phyloP scores from a whole-genome alignment of 2,797 vertebrate species.

The Pseudochromis fuscus region DNA sequence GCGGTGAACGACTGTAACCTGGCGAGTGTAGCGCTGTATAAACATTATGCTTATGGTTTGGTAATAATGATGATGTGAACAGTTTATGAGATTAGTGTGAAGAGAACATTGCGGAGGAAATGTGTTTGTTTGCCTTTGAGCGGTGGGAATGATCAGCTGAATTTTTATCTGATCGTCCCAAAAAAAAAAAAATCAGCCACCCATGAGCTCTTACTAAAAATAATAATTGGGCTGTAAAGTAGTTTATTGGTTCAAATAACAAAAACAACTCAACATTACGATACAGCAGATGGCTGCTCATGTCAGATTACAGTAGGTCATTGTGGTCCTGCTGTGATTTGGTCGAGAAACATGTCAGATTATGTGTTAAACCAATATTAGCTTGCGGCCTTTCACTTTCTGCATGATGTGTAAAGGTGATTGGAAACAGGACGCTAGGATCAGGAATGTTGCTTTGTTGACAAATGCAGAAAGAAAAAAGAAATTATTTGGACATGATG shows the following conservation, averaged over 20 bases:
- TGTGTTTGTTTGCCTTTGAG: conserved; percentile 11
- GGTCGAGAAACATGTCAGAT: not conserved
- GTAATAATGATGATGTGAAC: not conserved
- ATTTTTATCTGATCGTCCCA: conserved; percentile 16
- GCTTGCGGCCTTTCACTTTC: not conserved
- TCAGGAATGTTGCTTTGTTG: not conserved
- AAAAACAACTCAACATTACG: not conserved
- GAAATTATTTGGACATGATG: not conserved
- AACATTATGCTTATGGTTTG: not conserved
- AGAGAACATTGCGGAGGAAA: conserved; percentile 1
- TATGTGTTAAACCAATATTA: not conserved
- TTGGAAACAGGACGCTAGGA: not conserved
- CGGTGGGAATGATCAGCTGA: conserved; percentile 11
- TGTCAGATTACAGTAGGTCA: not conserved
- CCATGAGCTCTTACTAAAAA: not conserved
- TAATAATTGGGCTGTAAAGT: not conserved
- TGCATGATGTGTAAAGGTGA: not conserved
- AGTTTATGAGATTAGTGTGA: not conserved
- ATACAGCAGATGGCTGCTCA: not conserved
- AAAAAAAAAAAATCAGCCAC: not conserved
- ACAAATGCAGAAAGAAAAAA: not conserved
- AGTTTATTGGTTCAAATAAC: not conserved
- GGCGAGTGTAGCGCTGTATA: not conserved
- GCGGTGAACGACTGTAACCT: not conserved
- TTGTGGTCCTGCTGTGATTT: not conserved